Base-by-base conservation (phyloP, 2,888 invertebrate genomes). In the Ctenicera cuprea region DNA sequence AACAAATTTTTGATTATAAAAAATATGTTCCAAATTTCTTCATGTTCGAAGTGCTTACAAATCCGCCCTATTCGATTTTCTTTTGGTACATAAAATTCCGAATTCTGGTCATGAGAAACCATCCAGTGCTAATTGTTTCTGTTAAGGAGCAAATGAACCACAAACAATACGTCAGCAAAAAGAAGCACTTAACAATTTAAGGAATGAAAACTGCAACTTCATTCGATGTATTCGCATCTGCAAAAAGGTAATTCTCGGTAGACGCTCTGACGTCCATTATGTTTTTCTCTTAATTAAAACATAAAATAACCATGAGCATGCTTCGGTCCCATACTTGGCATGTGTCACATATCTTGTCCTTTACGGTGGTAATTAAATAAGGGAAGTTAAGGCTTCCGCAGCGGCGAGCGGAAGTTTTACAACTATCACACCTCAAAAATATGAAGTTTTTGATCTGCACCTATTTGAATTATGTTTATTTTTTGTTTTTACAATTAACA, bases 241-340 rank as follows among this genome's bases (percentile, higher is more conserved):
- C 69, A 72, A 77, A 78, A 78, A 76, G 45, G 69, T 63, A 71
- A 71, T 78, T 78, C 77, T 69, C 68, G 62, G 78, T 78, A 78
- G 66, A 69, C 72, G 68, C 76, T 69, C 57, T 73, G 66, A 81
- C 80, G 79, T 80, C 83, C 81, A 83, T 84, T 83, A 82, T 82
- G 83, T 84, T 84, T 84, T 85, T 85, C 83, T 80, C 82, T 85
- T 85, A 85, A 85, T 85, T 85, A 85, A 85, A 85, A 85, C 84
- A 85, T 85, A 85, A 85, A 85, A 85, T 84, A 82, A 82, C 82
- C 81, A 81, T 83, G 84, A 82, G 82, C 81, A 72, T 76, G 76
- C 73, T 78, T 78, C 71, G 74, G 73, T 76, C 62, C 73, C 77
- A 78, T 79, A 75, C 69, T 74, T 79, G 77, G 74, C 77, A 73